phyloP scores from a whole-genome alignment of 2,797 vertebrate genomes.

The Spinus olivaceus region DNA sequence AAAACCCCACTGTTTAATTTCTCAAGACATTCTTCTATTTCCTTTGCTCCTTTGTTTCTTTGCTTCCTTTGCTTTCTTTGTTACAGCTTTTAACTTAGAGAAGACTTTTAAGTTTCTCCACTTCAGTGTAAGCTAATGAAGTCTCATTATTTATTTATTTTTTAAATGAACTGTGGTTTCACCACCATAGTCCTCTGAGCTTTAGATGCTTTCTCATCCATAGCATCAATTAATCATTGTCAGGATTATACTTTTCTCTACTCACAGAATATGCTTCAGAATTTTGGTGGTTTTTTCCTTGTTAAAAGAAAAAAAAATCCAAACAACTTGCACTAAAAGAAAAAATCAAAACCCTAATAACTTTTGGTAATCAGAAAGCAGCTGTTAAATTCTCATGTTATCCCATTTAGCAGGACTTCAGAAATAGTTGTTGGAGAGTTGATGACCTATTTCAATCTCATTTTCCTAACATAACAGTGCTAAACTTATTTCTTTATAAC shows the following conservation, averaged over 20 bases:
- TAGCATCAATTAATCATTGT: conserved; percentile 12
- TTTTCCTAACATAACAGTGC: conserved; percentile 16
- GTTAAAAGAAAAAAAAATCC: neutral
- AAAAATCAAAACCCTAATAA: neutral
- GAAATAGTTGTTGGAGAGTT: neutral
- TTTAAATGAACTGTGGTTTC: conserved; percentile 51
- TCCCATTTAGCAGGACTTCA: neutral
- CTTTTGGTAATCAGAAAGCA: neutral
- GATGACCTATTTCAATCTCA: conserved; percentile 53
- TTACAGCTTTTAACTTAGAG: conserved; percentile 60
- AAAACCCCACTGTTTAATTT: conserved; percentile 53
- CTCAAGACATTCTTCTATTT: conserved; percentile 42
- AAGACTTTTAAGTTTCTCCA: conserved; percentile 50
- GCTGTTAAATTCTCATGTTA: neutral
- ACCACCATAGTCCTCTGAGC: conserved; percentile 18
- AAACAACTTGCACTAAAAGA: neutral
- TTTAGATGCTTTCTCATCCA: neutral
- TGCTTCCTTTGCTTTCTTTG: conserved; percentile 50
- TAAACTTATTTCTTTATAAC: conserved; percentile 61
- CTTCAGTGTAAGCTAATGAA: conserved; percentile 62
- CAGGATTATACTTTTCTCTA: neutral
- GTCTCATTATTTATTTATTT: conserved; percentile 61
- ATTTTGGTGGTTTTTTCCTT: neutral
- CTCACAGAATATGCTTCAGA: neutral
- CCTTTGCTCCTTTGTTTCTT: conserved; percentile 55